Base-by-base conservation (phyloP, 2,113 vertebrate genomes). In the Microtus oregoni region DNA sequence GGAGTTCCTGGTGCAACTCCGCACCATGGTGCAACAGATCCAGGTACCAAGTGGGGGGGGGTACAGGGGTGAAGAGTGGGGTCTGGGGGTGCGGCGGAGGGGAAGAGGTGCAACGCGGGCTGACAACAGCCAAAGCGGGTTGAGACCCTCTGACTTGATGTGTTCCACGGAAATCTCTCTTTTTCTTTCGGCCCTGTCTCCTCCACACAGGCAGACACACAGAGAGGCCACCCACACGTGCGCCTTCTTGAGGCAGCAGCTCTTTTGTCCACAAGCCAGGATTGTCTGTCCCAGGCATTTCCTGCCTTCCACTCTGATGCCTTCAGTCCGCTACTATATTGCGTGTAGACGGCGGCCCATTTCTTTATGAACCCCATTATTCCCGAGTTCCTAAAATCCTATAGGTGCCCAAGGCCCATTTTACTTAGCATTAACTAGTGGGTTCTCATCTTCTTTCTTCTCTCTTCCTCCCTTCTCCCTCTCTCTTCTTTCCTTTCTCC, bases 21-120 rank as follows among this genome's bases (percentile, higher is more conserved):
- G 99, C 89, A 99, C 99, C 98, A 99, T 99, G 99, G 99, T 99
- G 73, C 99, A 99, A 98, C 99, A 99, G 96, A 99, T 99, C 98
- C 99, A 99, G 99, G 99, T 99, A 99, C 0, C 13, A 14, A 35
- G 68, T 35, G 44, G 67, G 67, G 67, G 68, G 67, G 68, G 30
- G 15, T 58, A 20, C 30, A 2, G 32, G 68, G 68, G 32, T 70
- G 32, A 19, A 19, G 32, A 58, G 58, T 58, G 68, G 68, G 35
- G 17, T 58, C 58, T 58, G 15, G 35, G 11, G 30, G 67, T 13
- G 30, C 30, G 30, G 67, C 67, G 5, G 30, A 14, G 30, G 30
- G 68, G 32, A 3, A 5, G 30, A 3, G 50, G 91, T 28, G 7
- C 26, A 26, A 58, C 50, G 4, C 0, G 26, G 86, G 38, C 68